Evolutionary conservation across 1,140 invertebrate genomes (phyloP).

Genomic region (Megalonaias nervosa): DNA sequence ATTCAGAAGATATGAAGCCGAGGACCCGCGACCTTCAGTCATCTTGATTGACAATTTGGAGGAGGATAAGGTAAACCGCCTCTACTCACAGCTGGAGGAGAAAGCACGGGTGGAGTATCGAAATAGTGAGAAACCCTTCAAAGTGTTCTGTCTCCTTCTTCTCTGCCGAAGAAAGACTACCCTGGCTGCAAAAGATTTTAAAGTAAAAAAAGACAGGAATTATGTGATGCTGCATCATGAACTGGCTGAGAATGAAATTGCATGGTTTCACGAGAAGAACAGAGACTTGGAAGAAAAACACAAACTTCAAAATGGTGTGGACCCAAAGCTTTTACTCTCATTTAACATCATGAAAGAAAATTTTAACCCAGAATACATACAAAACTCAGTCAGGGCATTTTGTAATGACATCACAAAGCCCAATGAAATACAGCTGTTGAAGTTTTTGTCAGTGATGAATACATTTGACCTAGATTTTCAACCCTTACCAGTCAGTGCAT

Average conservation of each 20-base stretch:
- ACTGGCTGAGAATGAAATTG: constrained; percentile 30
- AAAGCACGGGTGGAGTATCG: constrained; percentile 24
- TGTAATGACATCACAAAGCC: constrained; percentile 26
- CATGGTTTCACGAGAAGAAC: constrained; percentile 44
- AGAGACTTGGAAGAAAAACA: constrained; percentile 29
- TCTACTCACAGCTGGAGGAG: constrained; percentile 35
- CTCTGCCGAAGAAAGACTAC: constrained; percentile 21
- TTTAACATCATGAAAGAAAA: constrained; percentile 55
- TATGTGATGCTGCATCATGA: constrained; percentile 34
- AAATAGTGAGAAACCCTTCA: constrained; percentile 6
- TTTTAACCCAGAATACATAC: constrained; percentile 45
- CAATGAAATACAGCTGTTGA: constrained; percentile 40
- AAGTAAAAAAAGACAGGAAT: constrained; percentile 6
- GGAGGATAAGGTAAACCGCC: constrained; percentile 41
- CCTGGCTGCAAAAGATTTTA: constrained; percentile 13
- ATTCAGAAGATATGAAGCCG: constrained; percentile 36
- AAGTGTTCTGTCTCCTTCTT: constrained; percentile 41
- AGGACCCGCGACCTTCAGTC: constrained; percentile 34
- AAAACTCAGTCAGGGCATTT: constrained; percentile 41
- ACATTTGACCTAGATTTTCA: constrained; percentile 43
- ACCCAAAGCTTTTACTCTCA: constrained; percentile 49
- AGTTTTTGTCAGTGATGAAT: constrained; percentile 47
- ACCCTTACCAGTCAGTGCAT: constrained; percentile 35
- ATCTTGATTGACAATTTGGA: constrained; percentile 50
- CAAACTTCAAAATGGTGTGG: constrained; percentile 27